Conservation (phyloP, 2,113 vertebrate species). For the Apteryx owenii region DNA sequence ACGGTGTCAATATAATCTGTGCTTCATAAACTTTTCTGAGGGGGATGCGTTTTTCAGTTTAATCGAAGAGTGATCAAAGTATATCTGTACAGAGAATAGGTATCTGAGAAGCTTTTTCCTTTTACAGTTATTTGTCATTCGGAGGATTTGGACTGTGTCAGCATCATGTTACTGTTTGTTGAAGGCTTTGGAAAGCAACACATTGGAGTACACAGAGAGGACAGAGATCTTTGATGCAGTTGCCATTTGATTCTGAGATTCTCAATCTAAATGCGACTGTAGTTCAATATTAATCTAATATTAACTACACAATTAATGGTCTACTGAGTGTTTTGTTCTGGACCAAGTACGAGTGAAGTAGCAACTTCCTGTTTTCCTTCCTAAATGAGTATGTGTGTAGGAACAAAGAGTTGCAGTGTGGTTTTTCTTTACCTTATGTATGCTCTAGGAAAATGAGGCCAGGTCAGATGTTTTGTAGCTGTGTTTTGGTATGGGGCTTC, state of each 20-base stretch:
- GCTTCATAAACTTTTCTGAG: neutral
- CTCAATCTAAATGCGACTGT: neutral
- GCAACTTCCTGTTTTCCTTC: neutral
- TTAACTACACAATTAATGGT: neutral
- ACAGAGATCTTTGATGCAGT: neutral
- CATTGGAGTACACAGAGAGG: neutral
- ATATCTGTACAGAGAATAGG: neutral
- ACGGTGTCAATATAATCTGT: neutral
- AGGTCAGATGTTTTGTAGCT: neutral
- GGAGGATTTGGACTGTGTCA: neutral
- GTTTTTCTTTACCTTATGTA: neutral
- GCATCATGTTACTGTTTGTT: neutral
- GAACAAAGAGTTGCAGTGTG: neutral
- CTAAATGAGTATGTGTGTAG: neutral
- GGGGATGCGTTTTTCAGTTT: neutral
- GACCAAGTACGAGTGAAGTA: neutral
- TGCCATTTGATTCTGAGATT: neutral
- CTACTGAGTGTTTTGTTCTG: neutral
- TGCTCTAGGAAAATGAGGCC: neutral
- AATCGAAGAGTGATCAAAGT: constrained; percentile 22
- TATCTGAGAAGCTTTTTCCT: neutral
- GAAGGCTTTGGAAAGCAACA: neutral
- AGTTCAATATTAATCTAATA: neutral
- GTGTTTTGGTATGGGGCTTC: neutral
- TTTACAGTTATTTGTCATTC: neutral